A percentile compares a stretch with the other conserved stretches of the same genome.
Evolutionary conservation across 2,888 invertebrate genomes (phyloP).

Genomic region (Drosophila mercatorum): DNA sequence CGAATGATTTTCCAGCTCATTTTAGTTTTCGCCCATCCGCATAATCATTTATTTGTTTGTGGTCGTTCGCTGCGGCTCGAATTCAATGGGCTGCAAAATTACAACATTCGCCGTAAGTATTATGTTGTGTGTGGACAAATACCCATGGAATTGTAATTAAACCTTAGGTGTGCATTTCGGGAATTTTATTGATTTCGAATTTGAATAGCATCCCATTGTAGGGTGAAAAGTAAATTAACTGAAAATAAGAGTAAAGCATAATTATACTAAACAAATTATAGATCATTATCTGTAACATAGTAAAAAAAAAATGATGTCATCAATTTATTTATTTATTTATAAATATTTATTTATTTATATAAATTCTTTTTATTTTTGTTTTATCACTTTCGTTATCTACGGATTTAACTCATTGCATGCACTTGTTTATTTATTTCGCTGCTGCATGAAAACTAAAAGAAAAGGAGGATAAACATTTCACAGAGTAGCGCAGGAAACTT

Average conservation of each 20-base stretch:
- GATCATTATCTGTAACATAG: no score
- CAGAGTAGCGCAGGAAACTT: conserved; percentile 57
- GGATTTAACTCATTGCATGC: conserved; percentile 16
- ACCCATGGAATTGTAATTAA: conserved; percentile 7
- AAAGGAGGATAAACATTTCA: conserved; percentile 26
- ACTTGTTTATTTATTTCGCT: conserved; percentile 14
- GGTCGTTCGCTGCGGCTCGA: conserved; percentile 20
- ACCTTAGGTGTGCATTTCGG: background rate
- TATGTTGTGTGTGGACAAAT: conserved; percentile 1
- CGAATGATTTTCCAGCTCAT: conserved; percentile 21
- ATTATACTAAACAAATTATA: no score
- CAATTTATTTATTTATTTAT: background rate
- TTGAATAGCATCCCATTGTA: background rate
- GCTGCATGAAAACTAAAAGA: conserved; percentile 16
- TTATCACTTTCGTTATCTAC: conserved; percentile 37
- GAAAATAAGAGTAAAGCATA: no score
- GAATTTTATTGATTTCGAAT: background rate
- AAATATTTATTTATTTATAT: conserved; percentile 18
- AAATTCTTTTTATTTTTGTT: conserved; percentile 6
- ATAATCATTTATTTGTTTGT: conserved; percentile 53
- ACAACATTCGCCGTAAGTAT: conserved; percentile 6
- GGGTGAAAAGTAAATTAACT: no score
- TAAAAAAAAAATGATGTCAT: no score
- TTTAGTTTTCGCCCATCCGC: conserved; percentile 43
- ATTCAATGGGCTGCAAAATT: conserved; percentile 58